Base-by-base conservation (phyloP, 2,113 vertebrate species). In the Steatornis caripensis region DNA sequence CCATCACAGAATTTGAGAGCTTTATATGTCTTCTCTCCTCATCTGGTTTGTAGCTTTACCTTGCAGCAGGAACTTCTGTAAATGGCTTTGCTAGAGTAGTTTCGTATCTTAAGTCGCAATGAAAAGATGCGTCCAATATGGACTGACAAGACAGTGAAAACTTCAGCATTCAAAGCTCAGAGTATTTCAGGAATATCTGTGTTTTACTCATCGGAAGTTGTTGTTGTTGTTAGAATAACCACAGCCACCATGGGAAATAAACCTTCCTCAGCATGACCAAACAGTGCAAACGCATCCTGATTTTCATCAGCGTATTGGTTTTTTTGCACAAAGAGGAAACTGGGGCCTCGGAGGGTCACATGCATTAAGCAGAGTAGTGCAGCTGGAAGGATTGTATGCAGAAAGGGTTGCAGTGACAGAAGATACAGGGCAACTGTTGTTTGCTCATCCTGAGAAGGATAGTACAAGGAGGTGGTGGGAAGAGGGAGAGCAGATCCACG, bases 271-370 rank as follows among this genome's bases (percentile, higher is more conserved):
- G 41, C 32, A 4, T 21, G 30, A 37, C 55, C 18, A 6, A 27
- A 36, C 75, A 18, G 26, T 24, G 27, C n/a, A 16, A 11, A 54
- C n/a, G 2, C 3, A 2, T 48, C 61, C 43, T 62, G 32, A 2
- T 27, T 75, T 90, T 39, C 74, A 48, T 55, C 49, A 10, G 0
- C 4, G 11, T 46, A 1, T 54, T 83, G 49, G n/a, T n/a, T 0
- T 15, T 58, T 54, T 45, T 45, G 53, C 64, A 13, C 58, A 36
- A 19, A 53, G 89, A 49, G 43, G 34, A 37, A 41, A 9, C n/a
- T 5, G 24, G 27, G 45, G 15, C 34, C 75, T n/a, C 5, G 4
- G 61, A 39, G 20, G n/a, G 20, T 39, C 26, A 5, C 6, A 0
- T 27, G 51, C 48, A 10, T 32, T 77, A 22, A 46, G 37, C 69